These are phyloP conservation scores for Pogonophryne albipinna DNA, from an alignment of 2,797 vertebrate species.

Conservation along the genomic window DNA sequence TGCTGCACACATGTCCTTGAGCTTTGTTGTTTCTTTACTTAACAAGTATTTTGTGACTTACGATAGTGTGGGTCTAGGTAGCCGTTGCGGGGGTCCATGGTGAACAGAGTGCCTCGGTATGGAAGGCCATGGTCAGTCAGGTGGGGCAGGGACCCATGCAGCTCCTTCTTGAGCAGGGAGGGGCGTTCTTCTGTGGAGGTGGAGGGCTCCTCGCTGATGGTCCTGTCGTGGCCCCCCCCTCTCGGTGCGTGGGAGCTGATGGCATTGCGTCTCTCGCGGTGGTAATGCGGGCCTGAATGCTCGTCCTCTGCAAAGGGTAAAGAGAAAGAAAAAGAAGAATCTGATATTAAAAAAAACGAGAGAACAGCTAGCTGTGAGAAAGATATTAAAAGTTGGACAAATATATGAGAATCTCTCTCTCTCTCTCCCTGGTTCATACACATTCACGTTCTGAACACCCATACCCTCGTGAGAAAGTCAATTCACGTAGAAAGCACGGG, in stretches of 20 bases:
- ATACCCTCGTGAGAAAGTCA: slow-evolving; percentile 38
- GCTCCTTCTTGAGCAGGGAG: slow-evolving; percentile 97
- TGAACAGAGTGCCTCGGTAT: slow-evolving; percentile 93
- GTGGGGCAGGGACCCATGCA: slow-evolving; percentile 93
- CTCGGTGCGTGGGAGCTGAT: slow-evolving; percentile 90
- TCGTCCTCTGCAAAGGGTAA: slow-evolving; percentile 91
- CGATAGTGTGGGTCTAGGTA: slow-evolving; percentile 96
- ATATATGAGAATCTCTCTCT: slow-evolving; percentile 7
- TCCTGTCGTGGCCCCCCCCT: slow-evolving; percentile 85
- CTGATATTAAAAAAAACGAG: slow-evolving; percentile 21
- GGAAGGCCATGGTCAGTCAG: slow-evolving; percentile 93
- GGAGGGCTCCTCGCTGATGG: slow-evolving; percentile 94
- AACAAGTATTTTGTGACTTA: slow-evolving; percentile 72
- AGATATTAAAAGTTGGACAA: slow-evolving; percentile 14
- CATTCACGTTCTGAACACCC: slow-evolving; percentile 13
- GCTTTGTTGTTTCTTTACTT: slow-evolving; percentile 38
- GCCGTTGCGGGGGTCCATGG: slow-evolving; percentile 96
- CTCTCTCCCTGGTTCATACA: not conserved
- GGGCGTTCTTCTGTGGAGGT: slow-evolving; percentile 96
- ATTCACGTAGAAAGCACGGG: slow-evolving; percentile 36
- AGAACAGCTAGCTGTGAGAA: not conserved
- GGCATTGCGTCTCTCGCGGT: slow-evolving; percentile 95
- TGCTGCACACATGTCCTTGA: slow-evolving; percentile 58
- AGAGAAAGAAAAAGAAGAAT: slow-evolving; percentile 22
- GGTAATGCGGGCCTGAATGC: slow-evolving; percentile 91